Evolutionary conservation across 2,888 invertebrate species (phyloP).

Genomic region (Parascotia fuliginaria): DNA sequence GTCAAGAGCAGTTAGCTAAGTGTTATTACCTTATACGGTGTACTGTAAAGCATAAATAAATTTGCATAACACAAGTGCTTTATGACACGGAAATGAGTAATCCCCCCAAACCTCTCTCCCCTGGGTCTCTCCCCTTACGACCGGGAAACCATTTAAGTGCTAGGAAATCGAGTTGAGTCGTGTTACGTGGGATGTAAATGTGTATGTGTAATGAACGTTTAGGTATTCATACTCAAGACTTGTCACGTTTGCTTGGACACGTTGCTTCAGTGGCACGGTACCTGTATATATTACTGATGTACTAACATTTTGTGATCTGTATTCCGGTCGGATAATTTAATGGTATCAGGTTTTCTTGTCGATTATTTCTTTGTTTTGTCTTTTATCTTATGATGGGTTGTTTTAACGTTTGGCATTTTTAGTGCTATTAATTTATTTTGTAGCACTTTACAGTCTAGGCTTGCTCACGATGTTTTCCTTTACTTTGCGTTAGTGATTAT

Average conservation of each 20-base stretch:
- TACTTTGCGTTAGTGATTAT: too few species aligned
- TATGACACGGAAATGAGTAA: constrained; percentile 62
- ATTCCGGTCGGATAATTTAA: too few species aligned
- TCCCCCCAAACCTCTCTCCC: constrained; percentile 26
- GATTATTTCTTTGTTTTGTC: too few species aligned
- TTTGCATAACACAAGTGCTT: constrained; percentile 48
- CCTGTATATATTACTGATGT: not conserved
- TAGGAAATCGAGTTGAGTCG: constrained; percentile 66
- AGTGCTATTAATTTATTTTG: too few species aligned
- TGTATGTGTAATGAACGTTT: constrained; percentile 49
- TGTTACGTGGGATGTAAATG: constrained; percentile 48
- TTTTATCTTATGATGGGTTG: too few species aligned
- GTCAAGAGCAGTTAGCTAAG: constrained; percentile 22
- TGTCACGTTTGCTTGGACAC: constrained; percentile 29
- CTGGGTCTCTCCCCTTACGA: constrained; percentile 16
- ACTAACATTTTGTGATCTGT: too few species aligned
- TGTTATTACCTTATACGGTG: constrained; percentile 32
- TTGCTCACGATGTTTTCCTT: too few species aligned
- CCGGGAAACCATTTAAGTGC: constrained; percentile 61
- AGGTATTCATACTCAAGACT: constrained; percentile 41
- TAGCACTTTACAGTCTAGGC: too few species aligned
- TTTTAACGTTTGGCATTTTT: too few species aligned
- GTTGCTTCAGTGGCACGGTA: not conserved
- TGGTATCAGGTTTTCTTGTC: too few species aligned
- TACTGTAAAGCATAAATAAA: constrained; percentile 29